Conservation (phyloP, 2,888 invertebrate species). For the Cantharis flavilabris region DNA sequence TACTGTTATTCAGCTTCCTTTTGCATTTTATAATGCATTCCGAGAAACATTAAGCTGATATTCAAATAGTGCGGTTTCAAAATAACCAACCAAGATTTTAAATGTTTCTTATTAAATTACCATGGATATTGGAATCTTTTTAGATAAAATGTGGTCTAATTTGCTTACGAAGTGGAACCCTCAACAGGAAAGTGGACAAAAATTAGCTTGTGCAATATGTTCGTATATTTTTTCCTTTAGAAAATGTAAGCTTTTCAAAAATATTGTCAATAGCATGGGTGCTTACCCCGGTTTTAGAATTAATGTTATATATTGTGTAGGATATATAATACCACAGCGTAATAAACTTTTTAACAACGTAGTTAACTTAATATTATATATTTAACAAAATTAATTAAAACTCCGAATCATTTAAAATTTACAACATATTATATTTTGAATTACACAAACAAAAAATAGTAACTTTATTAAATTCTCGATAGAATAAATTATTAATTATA, state of each 20-base stretch:
- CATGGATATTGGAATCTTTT: background rate
- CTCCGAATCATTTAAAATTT: background rate
- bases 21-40: background rate
- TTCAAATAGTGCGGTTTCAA: background rate
- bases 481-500: background rate
- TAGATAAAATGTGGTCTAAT: background rate
- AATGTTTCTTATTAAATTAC: background rate
- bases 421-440: background rate
- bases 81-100: background rate
- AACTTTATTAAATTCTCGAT: background rate
- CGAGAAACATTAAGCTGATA: background rate
- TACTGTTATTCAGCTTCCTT: background rate
- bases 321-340: background rate
- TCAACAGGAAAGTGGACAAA: background rate
- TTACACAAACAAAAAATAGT: background rate
- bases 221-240: background rate
- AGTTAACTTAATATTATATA: background rate
- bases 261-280: background rate
- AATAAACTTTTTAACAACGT: background rate
- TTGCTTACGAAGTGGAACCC: background rate
- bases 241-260: background rate
- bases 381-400: background rate
- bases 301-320: background rate
- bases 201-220: background rate
- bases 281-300: background rate